Conservation (phyloP, 2,888 invertebrate species). For the Phaedon cochleariae region DNA sequence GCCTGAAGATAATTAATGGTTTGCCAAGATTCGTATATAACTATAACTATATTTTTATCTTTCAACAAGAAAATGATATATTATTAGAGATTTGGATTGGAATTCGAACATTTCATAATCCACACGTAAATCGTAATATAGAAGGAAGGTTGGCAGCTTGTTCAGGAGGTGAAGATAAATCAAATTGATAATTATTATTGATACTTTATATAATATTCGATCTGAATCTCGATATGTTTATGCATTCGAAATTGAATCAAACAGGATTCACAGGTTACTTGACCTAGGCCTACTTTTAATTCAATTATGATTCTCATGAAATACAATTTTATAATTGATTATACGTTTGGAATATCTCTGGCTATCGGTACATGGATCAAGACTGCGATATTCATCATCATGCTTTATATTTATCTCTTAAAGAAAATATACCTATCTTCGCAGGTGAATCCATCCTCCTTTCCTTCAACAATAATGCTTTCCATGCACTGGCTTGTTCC, state of each 20-base stretch:
- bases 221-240: conserved; percentile 14
- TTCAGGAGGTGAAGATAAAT: conserved; percentile 12
- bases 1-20: no score
- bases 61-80: conserved; percentile 3
- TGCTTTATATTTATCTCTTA: no score
- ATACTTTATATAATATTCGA: background rate
- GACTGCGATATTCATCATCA: no score
- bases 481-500: conserved; percentile 2
- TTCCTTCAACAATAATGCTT: background rate
- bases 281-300: conserved; percentile 15
- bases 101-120: conserved; percentile 13
- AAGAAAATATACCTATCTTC: no score
- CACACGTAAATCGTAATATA: background rate
- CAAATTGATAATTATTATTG: conserved; percentile 12
- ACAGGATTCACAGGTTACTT: background rate
- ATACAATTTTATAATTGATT: no score
- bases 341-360: no score
- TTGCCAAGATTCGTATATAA: no score
- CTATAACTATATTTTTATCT: background rate
- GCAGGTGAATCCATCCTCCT: no score
- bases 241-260: conserved; percentile 4
- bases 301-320: no score
- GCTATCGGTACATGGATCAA: no score
- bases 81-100: background rate
- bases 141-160: conserved; percentile 23